These are phyloP conservation scores for Vombatus ursinus DNA, from an alignment of 2,113 vertebrate genomes.

Conservation along the genomic window DNA sequence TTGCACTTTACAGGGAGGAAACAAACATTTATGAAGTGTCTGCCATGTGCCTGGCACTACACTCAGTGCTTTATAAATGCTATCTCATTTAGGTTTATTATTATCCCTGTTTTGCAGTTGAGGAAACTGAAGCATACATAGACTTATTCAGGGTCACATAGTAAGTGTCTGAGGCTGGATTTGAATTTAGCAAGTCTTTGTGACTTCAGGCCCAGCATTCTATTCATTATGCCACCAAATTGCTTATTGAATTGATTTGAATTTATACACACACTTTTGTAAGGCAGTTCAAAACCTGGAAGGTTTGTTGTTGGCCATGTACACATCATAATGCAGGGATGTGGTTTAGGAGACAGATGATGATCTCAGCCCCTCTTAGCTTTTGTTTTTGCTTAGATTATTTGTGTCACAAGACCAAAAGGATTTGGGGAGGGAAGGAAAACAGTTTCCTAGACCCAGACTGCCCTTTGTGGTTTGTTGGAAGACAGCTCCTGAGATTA, in stretches of 20 bases:
- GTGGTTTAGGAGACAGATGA: background rate
- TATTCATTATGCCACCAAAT: background rate
- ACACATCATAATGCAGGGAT: background rate
- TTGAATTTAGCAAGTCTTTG: background rate
- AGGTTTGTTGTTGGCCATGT: background rate
- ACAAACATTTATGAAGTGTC: background rate
- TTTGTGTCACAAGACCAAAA: background rate
- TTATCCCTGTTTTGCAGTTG: background rate
- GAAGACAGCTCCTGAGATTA: background rate
- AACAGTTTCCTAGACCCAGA: background rate
- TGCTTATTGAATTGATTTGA: background rate
- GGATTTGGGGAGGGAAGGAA: background rate
- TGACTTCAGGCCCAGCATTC: background rate
- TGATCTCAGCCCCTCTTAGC: background rate
- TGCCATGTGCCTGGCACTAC: background rate
- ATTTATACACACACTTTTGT: background rate
- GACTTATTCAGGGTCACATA: background rate
- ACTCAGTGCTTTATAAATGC: background rate
- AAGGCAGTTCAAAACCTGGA: background rate
- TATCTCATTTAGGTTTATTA: background rate
- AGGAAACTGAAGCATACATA: background rate
- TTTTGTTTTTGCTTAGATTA: background rate
- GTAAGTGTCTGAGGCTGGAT: background rate
- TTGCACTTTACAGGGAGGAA: background rate
- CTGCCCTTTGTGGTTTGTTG: background rate